Conservation (phyloP, 2,113 vertebrate genomes). For the Nycticorax nycticorax region DNA sequence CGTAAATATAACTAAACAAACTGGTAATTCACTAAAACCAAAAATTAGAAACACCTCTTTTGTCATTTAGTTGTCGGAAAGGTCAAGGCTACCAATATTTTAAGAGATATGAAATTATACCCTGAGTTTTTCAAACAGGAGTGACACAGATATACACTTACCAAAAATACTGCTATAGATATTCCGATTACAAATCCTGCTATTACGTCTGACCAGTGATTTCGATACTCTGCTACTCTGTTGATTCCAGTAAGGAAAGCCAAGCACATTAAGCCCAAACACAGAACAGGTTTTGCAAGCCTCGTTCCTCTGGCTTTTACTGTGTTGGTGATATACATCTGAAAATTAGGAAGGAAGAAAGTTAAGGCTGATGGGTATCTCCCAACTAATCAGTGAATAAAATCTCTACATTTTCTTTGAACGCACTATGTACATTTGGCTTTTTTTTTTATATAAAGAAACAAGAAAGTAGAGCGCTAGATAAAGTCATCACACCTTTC, state of each 20-base stretch:
- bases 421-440: not conserved
- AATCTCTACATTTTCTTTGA: not conserved
- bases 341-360: constrained; percentile 60
- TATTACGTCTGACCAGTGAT: constrained; percentile 98
- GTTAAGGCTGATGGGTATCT: not conserved
- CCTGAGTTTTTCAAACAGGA: not conserved
- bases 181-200: constrained; percentile 93
- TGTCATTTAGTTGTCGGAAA: not conserved
- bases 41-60: not conserved
- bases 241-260: constrained; percentile 97
- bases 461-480: not conserved
- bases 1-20: not conserved
- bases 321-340: constrained; percentile 98
- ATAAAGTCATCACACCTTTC: not conserved
- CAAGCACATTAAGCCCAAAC: constrained; percentile 91
- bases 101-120: not conserved
- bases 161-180: constrained; percentile 95
- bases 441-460: not conserved
- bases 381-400: not conserved
- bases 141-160: constrained; percentile 70
- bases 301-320: constrained; percentile 94
- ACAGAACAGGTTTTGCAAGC: constrained; percentile 93
- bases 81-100: not conserved
- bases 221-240: constrained; percentile 96
- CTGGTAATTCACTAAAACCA: not conserved